Evolutionary conservation across 2,888 invertebrate species (phyloP), one percentile per base, ranked within the genome.

Genomic region (Xanthorhoe spadicearia): DNA sequence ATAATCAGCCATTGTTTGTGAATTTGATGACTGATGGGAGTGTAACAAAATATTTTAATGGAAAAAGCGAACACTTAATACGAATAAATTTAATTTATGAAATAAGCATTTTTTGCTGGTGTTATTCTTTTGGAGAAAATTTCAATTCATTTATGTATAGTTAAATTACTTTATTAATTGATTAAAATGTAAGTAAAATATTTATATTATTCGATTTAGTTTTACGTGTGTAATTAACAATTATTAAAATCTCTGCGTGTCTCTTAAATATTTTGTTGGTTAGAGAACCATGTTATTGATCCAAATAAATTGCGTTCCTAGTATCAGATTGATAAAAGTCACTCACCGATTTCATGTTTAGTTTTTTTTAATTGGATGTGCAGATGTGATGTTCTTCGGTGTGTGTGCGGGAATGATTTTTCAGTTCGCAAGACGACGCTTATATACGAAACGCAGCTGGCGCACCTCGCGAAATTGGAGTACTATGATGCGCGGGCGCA

Each of bases 341-440:
- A 92, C 93, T 93, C 81, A 93, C 93, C 93, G 88, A 87, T 85
- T 87, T 91, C 93, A 93, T 93, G 77, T 84, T 88, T 67, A 73
- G 62, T 74, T 70, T 73, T 74, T n/a, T 77, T 74, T 72, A 71
- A 73, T 77, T 78, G 73, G 73, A 76, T 71, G 74, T 78, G 76
- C 72, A 74, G 74, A 72, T 77, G 74, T 77, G 83, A 81, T 89
- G 89, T 83, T 91, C 84, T 83, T 84, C 89, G 84, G 72, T 84
- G 90, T 88, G 82, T 88, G 84, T 78, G 77, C 81, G 80, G 89
- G 92, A 92, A 92, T 93, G 92, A 91, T 91, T 91, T 89, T 92
- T 91, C 87, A 92, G 90, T 87, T 85, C 78, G 83, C 74, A 79
- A 75, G 82, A 82, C 60, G 81, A 79, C 70, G 87, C 89, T 92